These are phyloP conservation scores for Microtus montanus DNA, from an alignment of 2,113 vertebrate genomes.

Conservation along the genomic window DNA sequence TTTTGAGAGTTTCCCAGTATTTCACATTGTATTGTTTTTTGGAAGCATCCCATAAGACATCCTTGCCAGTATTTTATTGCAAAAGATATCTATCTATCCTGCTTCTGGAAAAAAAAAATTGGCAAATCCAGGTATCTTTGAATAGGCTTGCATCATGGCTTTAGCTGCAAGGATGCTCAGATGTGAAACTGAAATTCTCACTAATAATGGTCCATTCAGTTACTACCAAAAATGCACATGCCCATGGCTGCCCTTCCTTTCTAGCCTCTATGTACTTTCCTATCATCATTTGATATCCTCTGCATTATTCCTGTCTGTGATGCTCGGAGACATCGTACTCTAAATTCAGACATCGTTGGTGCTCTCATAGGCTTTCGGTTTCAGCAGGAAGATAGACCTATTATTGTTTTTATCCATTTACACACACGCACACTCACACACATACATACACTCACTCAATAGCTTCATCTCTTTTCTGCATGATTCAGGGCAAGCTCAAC, in stretches of 20 bases:
- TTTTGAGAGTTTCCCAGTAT: conserved; percentile 2
- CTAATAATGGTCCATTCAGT: not conserved
- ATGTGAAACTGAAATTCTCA: not conserved
- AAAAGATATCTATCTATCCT: not conserved
- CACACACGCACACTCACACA: fast-evolving
- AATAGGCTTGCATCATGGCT: not conserved
- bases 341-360: not conserved
- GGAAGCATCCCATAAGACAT: not conserved
- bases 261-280: not conserved
- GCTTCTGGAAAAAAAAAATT: not conserved
- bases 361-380: not conserved
- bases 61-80: not conserved
- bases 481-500: not conserved
- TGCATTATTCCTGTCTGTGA: not conserved
- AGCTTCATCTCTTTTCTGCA: not conserved
- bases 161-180: not conserved
- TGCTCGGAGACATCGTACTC: not conserved
- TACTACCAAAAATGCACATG: not conserved
- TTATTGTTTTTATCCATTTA: not conserved
- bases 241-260: not conserved
- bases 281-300: not conserved
- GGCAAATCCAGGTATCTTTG: not conserved
- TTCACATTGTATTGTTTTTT: not conserved
- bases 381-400: not conserved
- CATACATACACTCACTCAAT: not conserved